A percentile compares a stretch with the other conserved stretches of the same genome.
phyloP scores from a whole-genome alignment of 2,113 vertebrate species.

The Poicephalus gulielmi region DNA sequence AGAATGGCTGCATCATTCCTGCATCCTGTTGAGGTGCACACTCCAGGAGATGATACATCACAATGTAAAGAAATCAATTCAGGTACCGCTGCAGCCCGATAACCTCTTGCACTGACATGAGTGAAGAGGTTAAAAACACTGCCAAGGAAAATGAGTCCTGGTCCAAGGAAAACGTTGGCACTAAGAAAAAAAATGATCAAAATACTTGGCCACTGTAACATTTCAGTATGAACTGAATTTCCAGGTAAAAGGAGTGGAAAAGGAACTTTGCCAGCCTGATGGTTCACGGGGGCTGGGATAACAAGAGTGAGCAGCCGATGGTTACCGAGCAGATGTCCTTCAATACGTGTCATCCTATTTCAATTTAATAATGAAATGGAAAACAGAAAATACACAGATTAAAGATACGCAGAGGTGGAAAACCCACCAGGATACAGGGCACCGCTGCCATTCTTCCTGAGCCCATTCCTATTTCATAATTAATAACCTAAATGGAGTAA shows the following conservation, averaged over 20 bases:
- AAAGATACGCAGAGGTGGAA: conserved; percentile 32
- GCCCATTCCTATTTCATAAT: conserved; percentile 61
- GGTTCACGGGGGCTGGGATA: neutral
- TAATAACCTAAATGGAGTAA: conserved; percentile 75
- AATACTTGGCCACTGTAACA: neutral
- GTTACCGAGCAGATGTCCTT: conserved; percentile 36
- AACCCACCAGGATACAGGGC: neutral
- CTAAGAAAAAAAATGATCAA: neutral
- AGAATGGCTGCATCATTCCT: fast-evolving
- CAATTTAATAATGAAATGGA: neutral
- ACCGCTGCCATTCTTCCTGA: conserved; percentile 32
- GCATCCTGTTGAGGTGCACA: fast-evolving
- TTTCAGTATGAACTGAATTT: neutral
- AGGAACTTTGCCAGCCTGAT: neutral
- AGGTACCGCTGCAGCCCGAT: neutral
- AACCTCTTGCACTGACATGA: neutral
- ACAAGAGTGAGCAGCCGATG: neutral
- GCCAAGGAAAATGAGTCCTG: neutral
- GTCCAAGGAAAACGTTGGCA: neutral
- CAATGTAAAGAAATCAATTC: neutral
- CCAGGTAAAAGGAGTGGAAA: neutral
- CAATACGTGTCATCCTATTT: neutral
- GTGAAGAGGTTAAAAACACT: neutral
- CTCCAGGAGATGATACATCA: neutral
- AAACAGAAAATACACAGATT: neutral